phyloP scores from a whole-genome alignment of 2,888 invertebrate genomes.

The Tetropium fuscum region DNA sequence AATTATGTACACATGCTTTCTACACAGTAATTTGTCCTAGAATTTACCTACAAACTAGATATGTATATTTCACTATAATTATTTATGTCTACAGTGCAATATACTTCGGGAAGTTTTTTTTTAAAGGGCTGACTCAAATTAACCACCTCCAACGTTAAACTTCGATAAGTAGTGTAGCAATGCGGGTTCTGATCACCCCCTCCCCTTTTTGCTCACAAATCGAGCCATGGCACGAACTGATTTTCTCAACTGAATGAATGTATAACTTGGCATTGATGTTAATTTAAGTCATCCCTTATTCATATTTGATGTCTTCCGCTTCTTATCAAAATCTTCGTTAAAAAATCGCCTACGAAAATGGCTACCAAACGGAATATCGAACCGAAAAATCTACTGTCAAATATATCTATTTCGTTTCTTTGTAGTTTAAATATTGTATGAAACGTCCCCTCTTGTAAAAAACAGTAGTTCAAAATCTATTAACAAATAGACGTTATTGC shows the following conservation, averaged over 20 bases:
- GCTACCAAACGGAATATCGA: slow-evolving; percentile 40
- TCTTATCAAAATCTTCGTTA: slow-evolving; percentile 46
- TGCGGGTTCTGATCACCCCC: no score
- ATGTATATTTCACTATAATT: slow-evolving; percentile 59
- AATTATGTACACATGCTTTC: slow-evolving; percentile 56
- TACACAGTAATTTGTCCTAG: slow-evolving; percentile 51
- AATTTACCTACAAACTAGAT: slow-evolving; percentile 59
- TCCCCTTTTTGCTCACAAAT: no score
- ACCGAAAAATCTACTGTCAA: slow-evolving; percentile 32
- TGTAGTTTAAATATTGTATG: slow-evolving; percentile 29
- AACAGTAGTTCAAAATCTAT: slow-evolving; percentile 49
- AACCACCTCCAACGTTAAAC: no score
- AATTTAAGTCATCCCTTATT: slow-evolving; percentile 28
- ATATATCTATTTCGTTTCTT: slow-evolving; percentile 36
- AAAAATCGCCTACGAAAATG: slow-evolving; percentile 45
- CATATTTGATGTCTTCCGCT: slow-evolving; percentile 33
- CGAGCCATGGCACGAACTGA: no score
- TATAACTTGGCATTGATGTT: no score
- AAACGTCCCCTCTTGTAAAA: slow-evolving; percentile 50
- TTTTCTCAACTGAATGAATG: no score
- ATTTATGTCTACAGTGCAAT: slow-evolving; percentile 56
- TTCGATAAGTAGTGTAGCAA: no score
- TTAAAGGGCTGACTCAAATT: slow-evolving; percentile 41
- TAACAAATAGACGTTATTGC: slow-evolving; percentile 59
- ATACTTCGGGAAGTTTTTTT: slow-evolving; percentile 60